Evolutionary conservation across 2,888 invertebrate species (phyloP), one percentile per base, ranked within the genome.

Genomic region (Eucriotettix oculatus): DNA sequence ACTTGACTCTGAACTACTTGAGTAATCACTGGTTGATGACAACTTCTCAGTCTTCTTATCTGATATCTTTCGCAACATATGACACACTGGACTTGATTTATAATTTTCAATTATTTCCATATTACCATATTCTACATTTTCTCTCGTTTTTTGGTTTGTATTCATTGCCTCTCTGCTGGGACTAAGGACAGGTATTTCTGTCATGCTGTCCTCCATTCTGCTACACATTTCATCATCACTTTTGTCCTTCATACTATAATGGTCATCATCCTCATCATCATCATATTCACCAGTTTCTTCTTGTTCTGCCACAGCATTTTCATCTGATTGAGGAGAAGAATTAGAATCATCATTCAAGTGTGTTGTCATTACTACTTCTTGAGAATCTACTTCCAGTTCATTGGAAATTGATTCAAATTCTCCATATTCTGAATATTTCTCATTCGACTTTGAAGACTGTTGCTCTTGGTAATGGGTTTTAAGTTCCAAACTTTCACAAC

Each of bases 1-100:
- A 58, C 63, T 59, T n/a, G 59, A 56, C 42, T 60, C 57, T 54
- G 56, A 56, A 44, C 62, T 64, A 40, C 59, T 59, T 16, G 62
- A 62, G 54, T 56, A 60, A 12, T 61, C 56, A 52, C 58, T 58
- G 11, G 53, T 29, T 42, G 17, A 43, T 12, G 52, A 43, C 17
- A 48, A 43, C 56, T 55, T 56, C 40, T 42, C 44, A 12, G 40
- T 11, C 48, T n/a, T 12, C 48, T 12, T n/a, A 12, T 9, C 9
- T n/a, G 48, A 48, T 48, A 48, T n/a, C 48, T 12, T 9, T 9
- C 48, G 48, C 48, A 48, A 48, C 14, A n/a, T 48, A n/a, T 48
- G 14, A 14, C 14, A 12, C 48, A 48, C 48, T 48, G 48, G 14
- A 12, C 14, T 12, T 12, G n/a, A n/a, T 10, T 55, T 42, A 10